Evolutionary conservation across 2,888 invertebrate genomes (phyloP).

Genomic region (Dynastes tityus): DNA sequence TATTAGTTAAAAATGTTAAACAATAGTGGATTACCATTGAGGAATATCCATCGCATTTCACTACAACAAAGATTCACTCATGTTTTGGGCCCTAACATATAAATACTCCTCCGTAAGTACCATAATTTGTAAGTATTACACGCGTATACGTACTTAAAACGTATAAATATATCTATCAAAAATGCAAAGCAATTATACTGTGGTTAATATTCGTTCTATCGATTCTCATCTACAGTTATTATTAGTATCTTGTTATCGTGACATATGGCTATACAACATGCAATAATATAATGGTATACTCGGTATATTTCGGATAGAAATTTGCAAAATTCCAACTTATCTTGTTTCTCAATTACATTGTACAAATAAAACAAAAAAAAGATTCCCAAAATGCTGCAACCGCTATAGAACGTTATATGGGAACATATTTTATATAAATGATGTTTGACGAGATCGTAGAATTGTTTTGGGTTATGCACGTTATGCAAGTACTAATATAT

Average conservation of each 20-base stretch:
- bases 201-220: slow-evolving; percentile 37
- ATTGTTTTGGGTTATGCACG: too few relatives aligned
- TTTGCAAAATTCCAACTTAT: slow-evolving; percentile 6
- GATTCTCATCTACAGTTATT: slow-evolving; percentile 43
- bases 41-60: slow-evolving; percentile 7
- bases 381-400: background rate
- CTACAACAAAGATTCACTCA: background rate
- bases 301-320: slow-evolving; percentile 4
- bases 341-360: slow-evolving; percentile 37
- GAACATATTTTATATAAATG: background rate
- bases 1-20: too few relatives aligned
- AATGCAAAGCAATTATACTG: slow-evolving; percentile 47
- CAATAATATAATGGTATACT: slow-evolving; percentile 33
- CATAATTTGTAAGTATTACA: slow-evolving; percentile 3
- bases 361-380: background rate
- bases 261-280: slow-evolving; percentile 47
- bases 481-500: too few relatives aligned
- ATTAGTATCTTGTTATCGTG: slow-evolving; percentile 48
- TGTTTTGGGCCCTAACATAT: too few relatives aligned
- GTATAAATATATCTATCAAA: slow-evolving; percentile 43
- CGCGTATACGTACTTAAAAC: slow-evolving; percentile 19
- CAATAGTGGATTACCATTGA: background rate
- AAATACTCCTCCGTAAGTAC: background rate
- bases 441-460: too few relatives aligned
- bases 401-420: too few relatives aligned